Conservation (phyloP, 1,140 invertebrate genomes). For the Scaptomyza pallida region DNA sequence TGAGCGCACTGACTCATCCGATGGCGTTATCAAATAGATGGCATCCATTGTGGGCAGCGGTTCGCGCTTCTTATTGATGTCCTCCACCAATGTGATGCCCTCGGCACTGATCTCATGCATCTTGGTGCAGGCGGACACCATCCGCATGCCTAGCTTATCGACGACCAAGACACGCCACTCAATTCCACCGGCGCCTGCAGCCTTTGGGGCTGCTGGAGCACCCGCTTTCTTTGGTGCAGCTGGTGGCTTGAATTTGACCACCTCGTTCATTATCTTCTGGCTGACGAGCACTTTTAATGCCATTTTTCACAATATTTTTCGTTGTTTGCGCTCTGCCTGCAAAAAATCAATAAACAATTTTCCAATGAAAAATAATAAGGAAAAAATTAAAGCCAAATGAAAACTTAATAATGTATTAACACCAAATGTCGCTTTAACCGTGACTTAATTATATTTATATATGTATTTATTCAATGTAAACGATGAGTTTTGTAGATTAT, state of each 20-base stretch:
- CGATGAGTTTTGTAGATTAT: conserved; percentile 5
- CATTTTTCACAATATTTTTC: conserved; percentile 52
- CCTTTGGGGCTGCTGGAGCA: conserved; percentile 72
- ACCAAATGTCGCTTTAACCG: conserved; percentile 28
- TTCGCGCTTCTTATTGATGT: conserved; percentile 98
- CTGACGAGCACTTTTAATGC: conserved; percentile 77
- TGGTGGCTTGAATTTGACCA: conserved; percentile 93
- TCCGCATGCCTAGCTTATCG: conserved; percentile 99
- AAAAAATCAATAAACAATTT: conserved; percentile 25
- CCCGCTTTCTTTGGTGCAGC: conserved; percentile 88
- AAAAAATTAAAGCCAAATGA: too few species aligned
- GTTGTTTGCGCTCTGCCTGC: conserved; percentile 9
- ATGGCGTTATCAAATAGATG: conserved; percentile 98
- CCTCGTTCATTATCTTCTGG: conserved; percentile 98
- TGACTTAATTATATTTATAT: conserved; percentile 12
- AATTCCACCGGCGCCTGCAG: conserved; percentile 85
- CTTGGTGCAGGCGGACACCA: conserved; percentile 99
- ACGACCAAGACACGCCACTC: conserved; percentile 99
- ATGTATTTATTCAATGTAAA: conserved; percentile 20
- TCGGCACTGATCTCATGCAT: conserved; percentile 99
- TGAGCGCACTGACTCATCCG: conserved; percentile 95
- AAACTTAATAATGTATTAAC: conserved; percentile 31
- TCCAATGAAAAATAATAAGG: too few species aligned
- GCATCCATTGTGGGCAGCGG: conserved; percentile 98
- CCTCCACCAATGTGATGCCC: conserved; percentile 99